Base-by-base conservation (phyloP, 1,140 invertebrate genomes). In the Papilio dardanus region DNA sequence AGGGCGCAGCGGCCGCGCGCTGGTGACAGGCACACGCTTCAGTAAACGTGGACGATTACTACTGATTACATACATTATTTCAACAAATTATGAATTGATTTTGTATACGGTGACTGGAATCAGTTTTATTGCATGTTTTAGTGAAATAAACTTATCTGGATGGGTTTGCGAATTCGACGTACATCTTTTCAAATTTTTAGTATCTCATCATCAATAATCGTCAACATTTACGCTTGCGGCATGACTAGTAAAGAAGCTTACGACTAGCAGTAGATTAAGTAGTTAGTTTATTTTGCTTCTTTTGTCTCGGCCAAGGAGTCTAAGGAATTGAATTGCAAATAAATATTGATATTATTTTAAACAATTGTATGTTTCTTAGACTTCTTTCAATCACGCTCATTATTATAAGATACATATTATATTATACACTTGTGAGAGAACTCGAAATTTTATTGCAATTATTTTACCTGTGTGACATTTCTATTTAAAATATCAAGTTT, bases 211-310 rank as follows among this genome's bases (percentile, higher is more conserved):
- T 69, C 67, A 40, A 69, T 54, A 73, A 73, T 73, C 71, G 71
- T 73, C 71, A 58, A 73, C 71, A 73, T 73, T 73, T 73, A 73
- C 71, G 71, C 71, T 73, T 73, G 30, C 46, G 16, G 71, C 71
- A 58, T 73, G 71, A 54, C 7, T 12, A 37, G 3, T 30, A 21
- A 12, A 33, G 28, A 35, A 40, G 37, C 68, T 40, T 71, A 24
- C 68, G 7, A 28, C 5, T 71, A 42, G 68, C 21, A 46, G 68
- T 71, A 71, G 37, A 24, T 54, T 54, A 54, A 50, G 30, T 50
- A 19, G 2, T 35, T 33, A 50, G 30, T 50, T 54, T 33, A 33
- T 33, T 31, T 73, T 31, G 66, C 31, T 35, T 68, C 8, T 68
- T 68, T 21, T 21, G 24, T 19, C 7, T 14, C 3, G 3, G 14